phyloP scores from a whole-genome alignment of 2,797 vertebrate species.

The Tolypeutes matacus region DNA sequence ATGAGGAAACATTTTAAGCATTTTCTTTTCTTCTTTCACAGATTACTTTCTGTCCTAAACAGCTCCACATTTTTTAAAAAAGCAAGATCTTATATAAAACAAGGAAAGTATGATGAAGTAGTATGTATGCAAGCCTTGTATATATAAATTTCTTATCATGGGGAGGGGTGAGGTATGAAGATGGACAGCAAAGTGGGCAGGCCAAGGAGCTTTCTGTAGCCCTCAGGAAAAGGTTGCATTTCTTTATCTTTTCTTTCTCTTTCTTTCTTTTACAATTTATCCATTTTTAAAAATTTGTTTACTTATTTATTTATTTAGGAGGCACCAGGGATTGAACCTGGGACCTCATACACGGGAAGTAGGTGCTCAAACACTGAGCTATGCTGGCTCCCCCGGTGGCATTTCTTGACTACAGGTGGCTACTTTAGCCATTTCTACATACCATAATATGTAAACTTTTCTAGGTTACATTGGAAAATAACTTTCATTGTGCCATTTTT shows the following conservation, averaged over 20 bases:
- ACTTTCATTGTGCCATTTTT: constrained; percentile 37
- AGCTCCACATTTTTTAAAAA: constrained; percentile 91
- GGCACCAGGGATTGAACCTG: too few relatives aligned
- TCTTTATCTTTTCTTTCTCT: neutral
- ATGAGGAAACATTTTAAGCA: constrained; percentile 11
- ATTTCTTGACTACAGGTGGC: neutral
- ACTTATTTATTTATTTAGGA: too few relatives aligned
- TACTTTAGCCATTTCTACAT: neutral
- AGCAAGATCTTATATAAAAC: constrained; percentile 91
- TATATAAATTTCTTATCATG: neutral
- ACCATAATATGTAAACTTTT: neutral
- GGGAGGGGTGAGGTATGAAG: accelerated
- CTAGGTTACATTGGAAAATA: neutral
- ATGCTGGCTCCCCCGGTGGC: too few relatives aligned
- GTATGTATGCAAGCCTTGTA: constrained; percentile 87
- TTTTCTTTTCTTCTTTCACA: constrained; percentile 81
- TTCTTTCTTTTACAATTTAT: too few relatives aligned
- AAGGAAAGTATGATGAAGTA: constrained; percentile 91
- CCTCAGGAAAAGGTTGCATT: neutral
- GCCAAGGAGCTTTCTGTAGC: neutral
- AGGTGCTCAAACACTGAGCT: too few relatives aligned
- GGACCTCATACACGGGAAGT: too few relatives aligned
- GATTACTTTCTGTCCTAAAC: constrained; percentile 92
- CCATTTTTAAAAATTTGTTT: too few relatives aligned
- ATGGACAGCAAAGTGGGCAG: neutral